Evolutionary conservation across 1,140 invertebrate genomes (phyloP).

Genomic region (Drusus annulatus): DNA sequence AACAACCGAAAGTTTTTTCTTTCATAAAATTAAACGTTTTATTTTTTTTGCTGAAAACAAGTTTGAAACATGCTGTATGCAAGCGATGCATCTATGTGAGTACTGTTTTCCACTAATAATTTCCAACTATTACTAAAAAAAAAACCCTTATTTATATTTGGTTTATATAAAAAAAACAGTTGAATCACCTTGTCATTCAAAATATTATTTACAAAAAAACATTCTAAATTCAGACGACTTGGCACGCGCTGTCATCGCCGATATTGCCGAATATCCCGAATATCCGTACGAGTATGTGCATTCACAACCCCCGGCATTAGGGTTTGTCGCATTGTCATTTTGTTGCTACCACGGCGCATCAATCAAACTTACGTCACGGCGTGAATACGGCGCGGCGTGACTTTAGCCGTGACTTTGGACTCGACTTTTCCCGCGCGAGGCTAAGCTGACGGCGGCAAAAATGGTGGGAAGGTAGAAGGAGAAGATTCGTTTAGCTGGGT

Average conservation of each 20-base stretch:
- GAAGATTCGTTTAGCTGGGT: too few relatives aligned
- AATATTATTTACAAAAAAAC: too few relatives aligned
- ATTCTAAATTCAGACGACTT: slow-evolving; percentile 48
- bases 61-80: too few relatives aligned
- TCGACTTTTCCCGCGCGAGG: not conserved
- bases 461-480: not conserved
- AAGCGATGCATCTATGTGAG: too few relatives aligned
- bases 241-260: slow-evolving; percentile 54
- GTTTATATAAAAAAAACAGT: too few relatives aligned
- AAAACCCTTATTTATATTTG: too few relatives aligned
- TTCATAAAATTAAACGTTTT: too few relatives aligned
- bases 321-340: slow-evolving; percentile 52
- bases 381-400: slow-evolving; percentile 16
- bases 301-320: slow-evolving; percentile 38
- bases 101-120: too few relatives aligned
- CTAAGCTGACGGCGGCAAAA: slow-evolving; percentile 24
- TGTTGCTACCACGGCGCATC: slow-evolving; percentile 46
- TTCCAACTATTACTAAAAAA: too few relatives aligned
- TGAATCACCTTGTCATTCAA: too few relatives aligned
- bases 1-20: too few relatives aligned
- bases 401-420: slow-evolving; percentile 5
- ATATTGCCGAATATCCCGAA: slow-evolving; percentile 6
- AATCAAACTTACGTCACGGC: slow-evolving; percentile 57
- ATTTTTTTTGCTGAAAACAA: too few relatives aligned
- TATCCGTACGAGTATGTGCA: slow-evolving; percentile 25